These are phyloP conservation scores for Gastrophysa polygoni DNA, from an alignment of 2,888 invertebrate species.

Conservation along the genomic window DNA sequence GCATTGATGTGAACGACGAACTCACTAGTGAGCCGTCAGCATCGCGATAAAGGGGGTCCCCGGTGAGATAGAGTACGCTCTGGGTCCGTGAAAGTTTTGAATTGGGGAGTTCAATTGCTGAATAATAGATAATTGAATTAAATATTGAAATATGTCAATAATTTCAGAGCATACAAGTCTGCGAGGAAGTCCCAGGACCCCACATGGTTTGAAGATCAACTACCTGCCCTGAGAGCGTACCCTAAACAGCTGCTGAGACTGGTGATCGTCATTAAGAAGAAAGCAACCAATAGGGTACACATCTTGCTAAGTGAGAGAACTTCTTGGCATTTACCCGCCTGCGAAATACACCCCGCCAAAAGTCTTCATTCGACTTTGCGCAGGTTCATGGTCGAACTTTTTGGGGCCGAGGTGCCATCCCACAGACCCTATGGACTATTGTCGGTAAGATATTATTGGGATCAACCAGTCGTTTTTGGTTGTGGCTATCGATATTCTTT, in stretches of 20 bases:
- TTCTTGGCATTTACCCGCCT: slow-evolving; percentile 82
- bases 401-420: slow-evolving; percentile 84
- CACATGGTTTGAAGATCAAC: slow-evolving; percentile 73
- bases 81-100: too few species aligned
- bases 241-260: slow-evolving; percentile 77
- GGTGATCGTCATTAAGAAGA: slow-evolving; percentile 79
- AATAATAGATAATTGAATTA: too few species aligned
- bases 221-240: slow-evolving; percentile 74
- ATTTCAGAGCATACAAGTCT: slow-evolving; percentile 45
- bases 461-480: too few species aligned
- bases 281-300: slow-evolving; percentile 81
- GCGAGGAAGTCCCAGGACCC: slow-evolving; percentile 44
- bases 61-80: too few species aligned
- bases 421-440: slow-evolving; percentile 84
- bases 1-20: too few species aligned
- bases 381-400: slow-evolving; percentile 90
- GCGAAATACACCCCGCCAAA: slow-evolving; percentile 85
- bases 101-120: too few species aligned
- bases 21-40: too few species aligned
- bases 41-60: too few species aligned
- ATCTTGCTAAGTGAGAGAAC: slow-evolving; percentile 86
- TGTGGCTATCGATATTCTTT: too few species aligned
- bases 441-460: too few species aligned
- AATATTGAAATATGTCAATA: too few species aligned
- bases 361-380: slow-evolving; percentile 86